Base-by-base conservation (phyloP, 2,797 vertebrate species). In the Nasua narica region DNA sequence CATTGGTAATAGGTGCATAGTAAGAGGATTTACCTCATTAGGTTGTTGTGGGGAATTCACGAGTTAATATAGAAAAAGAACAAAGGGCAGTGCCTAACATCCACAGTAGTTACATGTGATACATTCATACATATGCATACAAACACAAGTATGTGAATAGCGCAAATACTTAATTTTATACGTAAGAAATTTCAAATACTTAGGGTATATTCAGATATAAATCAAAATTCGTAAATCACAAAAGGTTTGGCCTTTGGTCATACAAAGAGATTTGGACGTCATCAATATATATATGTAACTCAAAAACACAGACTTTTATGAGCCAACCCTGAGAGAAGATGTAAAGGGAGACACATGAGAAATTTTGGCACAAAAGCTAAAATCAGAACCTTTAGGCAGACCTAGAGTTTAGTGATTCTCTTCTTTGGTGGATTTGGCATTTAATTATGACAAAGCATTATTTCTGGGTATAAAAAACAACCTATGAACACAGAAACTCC, bases 391-490 rank as follows among this genome's bases (percentile, higher is more conserved):
- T 88, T 65, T 25, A 83, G n/a, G 37, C 32, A 78, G 29, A 67
- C 43, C 13, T 70, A 86, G 10, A 65, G 27, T 77, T 95, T 88
- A 54, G 12, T 58, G 9, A 7, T 27, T 74, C n/a, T 48, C 23
- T 93, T 46, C 25, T 48, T 95, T 52, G 87, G 25, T 77, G 5
- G 9, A 46, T 11, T 35, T 87, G 16, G 18, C 69, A 88, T 50
- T 62, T 94, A 92, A 70, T 70, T 50, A 54, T 56, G 70, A 58
- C 29, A 48, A 48, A 72, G 25, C 25, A 86, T 65, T 85, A 85
- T 82, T 89, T 94, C 60, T 74, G 50, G 21, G 14, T 85, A 32
- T 43, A 72, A 94, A 94, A 32, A 93, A 88, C 48, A 89, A 95
- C 77, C 50, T n/a, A 43, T 32, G 5, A 67, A 6, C n/a, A 90